Evolutionary conservation across 53 echinoderm and acorn worm species (phyloP), one percentile per base, ranked within the genome.

Genomic region (Actinopyga echinites): DNA sequence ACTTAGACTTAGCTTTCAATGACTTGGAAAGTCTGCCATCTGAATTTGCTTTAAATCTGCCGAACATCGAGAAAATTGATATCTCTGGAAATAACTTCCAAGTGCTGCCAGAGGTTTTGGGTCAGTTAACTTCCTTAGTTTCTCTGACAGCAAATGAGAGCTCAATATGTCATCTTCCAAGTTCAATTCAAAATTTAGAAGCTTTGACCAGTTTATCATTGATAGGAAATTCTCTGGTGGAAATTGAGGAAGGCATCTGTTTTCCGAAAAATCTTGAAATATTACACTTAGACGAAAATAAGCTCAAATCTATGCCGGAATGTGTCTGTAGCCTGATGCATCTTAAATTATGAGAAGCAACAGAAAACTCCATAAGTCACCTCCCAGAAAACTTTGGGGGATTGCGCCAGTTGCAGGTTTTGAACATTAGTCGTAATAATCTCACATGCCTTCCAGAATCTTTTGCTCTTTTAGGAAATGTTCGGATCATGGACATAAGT

Each of bases 371-470:
- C 21, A 34, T 97, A 11, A 64, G 43, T 44, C 24, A 58, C 19
- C 73, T 97, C 56, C 93, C 97, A 6, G 22, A 58, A 34, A 89
- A 75, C 64, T 84, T 97, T 64, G 90, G 97, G 10, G 26, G 74
- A 55, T 69, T 97, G 2, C 45, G 44, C 17, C 62, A 64, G 15
- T 58, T 97, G 30, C 52, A 79, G 53, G 65, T 92, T 15, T 59
- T 97, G 4, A 94, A 97, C 56, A 42, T 97, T 37, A 90, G 93
- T 29, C 86, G 85, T 60, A 97, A 94, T 58, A 24, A 84, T 23
- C 65, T 97, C 5, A 56, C 56, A 1, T 24, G 64, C 52, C 75
- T 97, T 53, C 97, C 97, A 3, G 68, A 83, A 15, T 90, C 90
- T 13, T 97, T 97, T 74, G 90, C 90, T 38, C 55, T 83, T 19